A percentile compares a stretch with the other conserved stretches of the same genome.
phyloP scores from a whole-genome alignment of 2,888 invertebrate species.

The Synanthedon myopaeformis region DNA sequence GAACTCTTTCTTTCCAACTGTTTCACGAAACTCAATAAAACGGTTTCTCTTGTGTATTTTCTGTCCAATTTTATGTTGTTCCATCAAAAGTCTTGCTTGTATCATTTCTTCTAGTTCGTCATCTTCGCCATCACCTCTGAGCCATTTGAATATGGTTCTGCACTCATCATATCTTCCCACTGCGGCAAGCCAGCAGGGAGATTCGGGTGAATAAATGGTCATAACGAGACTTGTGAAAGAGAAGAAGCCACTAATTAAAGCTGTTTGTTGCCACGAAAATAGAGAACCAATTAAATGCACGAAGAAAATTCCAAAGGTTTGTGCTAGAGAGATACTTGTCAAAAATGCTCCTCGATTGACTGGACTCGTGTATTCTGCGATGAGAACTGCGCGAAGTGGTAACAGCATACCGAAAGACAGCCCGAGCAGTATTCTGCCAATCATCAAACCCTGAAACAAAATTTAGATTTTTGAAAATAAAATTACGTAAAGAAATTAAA shows the following conservation, averaged over 20 bases:
- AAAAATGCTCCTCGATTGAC: slow-evolving; percentile 72
- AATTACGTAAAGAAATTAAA: too few species aligned
- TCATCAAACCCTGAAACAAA: slow-evolving; percentile 24
- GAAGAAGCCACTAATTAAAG: slow-evolving; percentile 51
- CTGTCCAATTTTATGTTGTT: slow-evolving; percentile 15
- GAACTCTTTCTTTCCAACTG: slow-evolving; percentile 54
- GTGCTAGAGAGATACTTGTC: slow-evolving; percentile 67
- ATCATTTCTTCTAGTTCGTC: slow-evolving; percentile 49
- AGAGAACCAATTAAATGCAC: slow-evolving; percentile 73
- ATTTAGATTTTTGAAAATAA: too few species aligned
- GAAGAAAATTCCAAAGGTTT: slow-evolving; percentile 71
- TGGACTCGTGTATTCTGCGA: slow-evolving; percentile 71
- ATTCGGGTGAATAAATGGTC: slow-evolving; percentile 63
- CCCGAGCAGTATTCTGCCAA: slow-evolving; percentile 42
- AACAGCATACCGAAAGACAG: slow-evolving; percentile 62
- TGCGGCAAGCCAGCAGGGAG: slow-evolving; percentile 74
- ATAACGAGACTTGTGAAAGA: slow-evolving; percentile 52
- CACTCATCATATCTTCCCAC: slow-evolving; percentile 66
- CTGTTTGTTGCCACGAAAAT: slow-evolving; percentile 66
- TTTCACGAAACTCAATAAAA: slow-evolving; percentile 13
- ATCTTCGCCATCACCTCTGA: slow-evolving; percentile 60
- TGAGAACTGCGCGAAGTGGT: slow-evolving; percentile 56
- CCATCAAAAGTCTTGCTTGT: slow-evolving; percentile 20
- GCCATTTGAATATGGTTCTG: slow-evolving; percentile 63
- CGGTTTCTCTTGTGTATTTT: slow-evolving; percentile 6